Conservation (phyloP, 2,113 vertebrate species). For the Sylvietta virens region DNA sequence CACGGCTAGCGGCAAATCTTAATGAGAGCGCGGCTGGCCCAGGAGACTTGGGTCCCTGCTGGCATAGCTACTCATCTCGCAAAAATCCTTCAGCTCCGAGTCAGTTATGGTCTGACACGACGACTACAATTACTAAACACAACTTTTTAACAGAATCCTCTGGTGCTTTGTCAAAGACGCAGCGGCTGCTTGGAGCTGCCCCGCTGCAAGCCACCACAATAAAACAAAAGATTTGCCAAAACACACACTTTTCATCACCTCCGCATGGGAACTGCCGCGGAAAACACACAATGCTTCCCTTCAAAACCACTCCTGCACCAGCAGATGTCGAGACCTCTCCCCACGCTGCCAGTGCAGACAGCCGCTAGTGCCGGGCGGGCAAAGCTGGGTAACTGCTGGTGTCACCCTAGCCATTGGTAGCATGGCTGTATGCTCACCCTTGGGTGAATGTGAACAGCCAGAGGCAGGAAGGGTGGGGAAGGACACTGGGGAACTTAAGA, state of each 20-base stretch:
- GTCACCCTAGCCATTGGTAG: neutral
- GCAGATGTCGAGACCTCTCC: slow-evolving; percentile 38
- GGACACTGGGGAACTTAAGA: fast-evolving
- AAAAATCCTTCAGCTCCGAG: slow-evolving; percentile 87
- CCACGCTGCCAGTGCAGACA: fast-evolving
- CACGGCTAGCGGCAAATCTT: slow-evolving; percentile 90
- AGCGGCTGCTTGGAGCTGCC: slow-evolving; percentile 74
- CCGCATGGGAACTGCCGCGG: slow-evolving; percentile 28
- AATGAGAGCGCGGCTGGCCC: slow-evolving; percentile 87
- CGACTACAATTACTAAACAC: slow-evolving; percentile 87
- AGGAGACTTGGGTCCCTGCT: slow-evolving; percentile 88
- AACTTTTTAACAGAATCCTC: slow-evolving; percentile 87
- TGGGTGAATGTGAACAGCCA: fast-evolving
- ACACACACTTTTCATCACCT: slow-evolving; percentile 71
- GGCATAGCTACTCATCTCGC: slow-evolving; percentile 84
- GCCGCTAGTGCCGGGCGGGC: fast-evolving
- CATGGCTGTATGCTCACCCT: too few species aligned
- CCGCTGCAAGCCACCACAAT: slow-evolving; percentile 69
- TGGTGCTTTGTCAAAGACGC: slow-evolving; percentile 83
- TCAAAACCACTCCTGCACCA: slow-evolving; percentile 24
- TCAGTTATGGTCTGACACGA: slow-evolving; percentile 86
- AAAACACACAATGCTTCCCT: slow-evolving; percentile 56
- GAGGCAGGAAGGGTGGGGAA: fast-evolving
- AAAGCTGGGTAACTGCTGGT: neutral
- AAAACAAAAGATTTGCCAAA: slow-evolving; percentile 82